Conservation (phyloP, 2,113 vertebrate species). For the Bolborhynchus lineola region DNA sequence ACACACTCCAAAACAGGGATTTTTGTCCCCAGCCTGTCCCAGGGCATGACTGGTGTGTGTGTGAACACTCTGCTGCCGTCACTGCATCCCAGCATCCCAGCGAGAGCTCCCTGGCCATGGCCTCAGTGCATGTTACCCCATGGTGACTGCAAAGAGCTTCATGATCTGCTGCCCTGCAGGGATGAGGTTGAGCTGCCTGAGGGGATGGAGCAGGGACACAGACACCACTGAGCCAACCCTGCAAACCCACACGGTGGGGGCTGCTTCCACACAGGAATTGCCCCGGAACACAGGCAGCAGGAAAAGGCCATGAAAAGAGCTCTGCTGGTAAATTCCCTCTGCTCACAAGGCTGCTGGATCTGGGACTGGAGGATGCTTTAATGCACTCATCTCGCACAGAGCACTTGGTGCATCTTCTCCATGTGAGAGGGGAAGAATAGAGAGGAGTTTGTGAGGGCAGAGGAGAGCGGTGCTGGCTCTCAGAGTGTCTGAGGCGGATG, state of each 20-base stretch:
- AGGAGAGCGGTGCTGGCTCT: background rate
- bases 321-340: background rate
- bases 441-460: conserved; percentile 14
- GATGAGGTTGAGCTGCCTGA: background rate
- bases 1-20: background rate
- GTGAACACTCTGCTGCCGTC: background rate
- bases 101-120: background rate
- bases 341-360: background rate
- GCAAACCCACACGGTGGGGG: fast-evolving
- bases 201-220: background rate
- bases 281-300: fast-evolving
- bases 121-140: background rate
- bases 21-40: background rate
- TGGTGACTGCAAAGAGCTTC: background rate
- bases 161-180: background rate
- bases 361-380: background rate
- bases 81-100: background rate
- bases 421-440: background rate
- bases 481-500: conserved; percentile 8
- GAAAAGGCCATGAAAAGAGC: background rate
- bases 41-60: too few species aligned
- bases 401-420: background rate
- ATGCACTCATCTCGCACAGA: background rate
- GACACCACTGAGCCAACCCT: fast-evolving
- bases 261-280: background rate